Conservation (phyloP, 1,140 invertebrate species). For the Cyclargus thomasi region DNA sequence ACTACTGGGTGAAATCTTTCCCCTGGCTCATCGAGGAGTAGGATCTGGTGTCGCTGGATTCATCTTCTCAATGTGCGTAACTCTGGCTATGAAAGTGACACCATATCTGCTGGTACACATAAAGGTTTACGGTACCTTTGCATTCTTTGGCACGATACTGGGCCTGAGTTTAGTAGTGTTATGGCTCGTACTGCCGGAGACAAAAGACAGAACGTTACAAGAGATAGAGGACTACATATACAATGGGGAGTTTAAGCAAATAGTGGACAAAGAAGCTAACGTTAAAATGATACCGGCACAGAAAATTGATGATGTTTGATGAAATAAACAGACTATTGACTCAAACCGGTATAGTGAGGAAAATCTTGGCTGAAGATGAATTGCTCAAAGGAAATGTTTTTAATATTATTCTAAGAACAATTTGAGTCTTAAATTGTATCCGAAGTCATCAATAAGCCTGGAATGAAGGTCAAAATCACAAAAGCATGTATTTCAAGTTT, state of each 20-base stretch:
- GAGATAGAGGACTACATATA: slow-evolving; percentile 56
- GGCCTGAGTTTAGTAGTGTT: slow-evolving; percentile 31
- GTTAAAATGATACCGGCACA: slow-evolving; percentile 11
- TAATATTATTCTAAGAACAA: too few relatives aligned
- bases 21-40: slow-evolving; percentile 44
- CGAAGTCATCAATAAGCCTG: too few relatives aligned
- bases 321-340: not conserved
- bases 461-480: too few relatives aligned
- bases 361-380: too few relatives aligned
- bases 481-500: too few relatives aligned
- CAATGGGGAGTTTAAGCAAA: slow-evolving; percentile 35
- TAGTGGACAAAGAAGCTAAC: slow-evolving; percentile 29
- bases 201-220: slow-evolving; percentile 53
- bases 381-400: too few relatives aligned
- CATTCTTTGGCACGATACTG: slow-evolving; percentile 39
- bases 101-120: slow-evolving; percentile 43
- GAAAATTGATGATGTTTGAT: not conserved
- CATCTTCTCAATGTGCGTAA: slow-evolving; percentile 34
- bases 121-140: slow-evolving; percentile 50
- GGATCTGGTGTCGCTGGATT: slow-evolving; percentile 42
- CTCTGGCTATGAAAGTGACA: slow-evolving; percentile 43
- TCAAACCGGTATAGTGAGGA: too few relatives aligned
- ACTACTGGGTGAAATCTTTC: slow-evolving; percentile 53
- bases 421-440: too few relatives aligned
- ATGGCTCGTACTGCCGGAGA: slow-evolving; percentile 50